Conservation (phyloP, 2,797 vertebrate genomes). For the Sardinella longiceps region DNA sequence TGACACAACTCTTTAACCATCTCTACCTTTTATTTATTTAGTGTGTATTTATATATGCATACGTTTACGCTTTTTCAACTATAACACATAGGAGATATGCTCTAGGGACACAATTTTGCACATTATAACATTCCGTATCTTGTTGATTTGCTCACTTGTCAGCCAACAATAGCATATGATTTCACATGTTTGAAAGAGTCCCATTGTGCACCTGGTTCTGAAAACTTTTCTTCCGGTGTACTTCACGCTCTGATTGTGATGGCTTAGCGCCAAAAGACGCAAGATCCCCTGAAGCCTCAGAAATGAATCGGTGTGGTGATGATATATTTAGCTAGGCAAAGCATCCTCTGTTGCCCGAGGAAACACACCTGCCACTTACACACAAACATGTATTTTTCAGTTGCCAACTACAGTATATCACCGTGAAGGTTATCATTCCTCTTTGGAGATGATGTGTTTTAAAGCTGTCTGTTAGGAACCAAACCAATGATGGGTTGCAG, state of each 20-base stretch:
- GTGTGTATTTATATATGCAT: not conserved
- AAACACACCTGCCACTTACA: not conserved
- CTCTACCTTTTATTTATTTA: not conserved
- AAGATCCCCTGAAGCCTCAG: not conserved
- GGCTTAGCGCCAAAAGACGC: not conserved
- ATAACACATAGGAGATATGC: not conserved
- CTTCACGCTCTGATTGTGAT: constrained; percentile 20
- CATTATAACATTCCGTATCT: not conserved
- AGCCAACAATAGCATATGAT: constrained; percentile 6
- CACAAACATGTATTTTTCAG: constrained; percentile 5
- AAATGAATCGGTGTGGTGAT: constrained; percentile 12
- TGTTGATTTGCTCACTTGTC: constrained; percentile 18
- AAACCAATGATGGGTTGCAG: not conserved
- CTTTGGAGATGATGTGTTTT: not conserved
- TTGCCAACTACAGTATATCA: not conserved
- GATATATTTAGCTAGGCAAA: constrained; percentile 10
- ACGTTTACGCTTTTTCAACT: too few species aligned
- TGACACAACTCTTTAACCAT: not conserved
- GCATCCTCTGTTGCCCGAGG: not conserved
- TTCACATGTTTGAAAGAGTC: not conserved
- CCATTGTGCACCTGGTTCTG: constrained; percentile 13
- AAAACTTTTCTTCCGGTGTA: not conserved
- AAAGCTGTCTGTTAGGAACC: not conserved
- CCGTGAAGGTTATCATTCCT: not conserved
- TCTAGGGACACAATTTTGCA: not conserved